A percentile compares a stretch with the other conserved stretches of the same genome.
phyloP scores from a whole-genome alignment of 2,113 vertebrate genomes.

The Dromaius novaehollandiae region DNA sequence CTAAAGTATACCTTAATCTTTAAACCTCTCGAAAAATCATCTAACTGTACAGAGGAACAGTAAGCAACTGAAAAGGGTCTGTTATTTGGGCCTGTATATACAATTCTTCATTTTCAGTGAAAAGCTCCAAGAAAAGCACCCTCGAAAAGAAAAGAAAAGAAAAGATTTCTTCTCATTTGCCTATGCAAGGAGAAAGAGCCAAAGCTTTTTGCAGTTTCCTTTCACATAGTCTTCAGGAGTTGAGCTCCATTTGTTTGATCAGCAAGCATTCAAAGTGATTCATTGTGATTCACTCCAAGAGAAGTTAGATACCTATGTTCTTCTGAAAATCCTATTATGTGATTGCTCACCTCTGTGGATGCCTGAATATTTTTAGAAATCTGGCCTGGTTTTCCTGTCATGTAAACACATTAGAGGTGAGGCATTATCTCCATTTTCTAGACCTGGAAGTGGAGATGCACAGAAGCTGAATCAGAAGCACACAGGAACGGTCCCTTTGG shows the following conservation, averaged over 20 bases:
- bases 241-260: neutral
- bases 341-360: neutral
- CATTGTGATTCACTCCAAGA: neutral
- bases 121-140: neutral
- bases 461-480: neutral
- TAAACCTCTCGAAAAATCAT: neutral
- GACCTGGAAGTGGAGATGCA: neutral
- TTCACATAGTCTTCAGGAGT: neutral
- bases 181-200: neutral
- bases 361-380: neutral
- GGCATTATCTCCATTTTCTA: neutral
- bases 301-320: neutral
- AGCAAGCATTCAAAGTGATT: neutral
- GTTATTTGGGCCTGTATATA: neutral
- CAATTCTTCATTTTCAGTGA: neutral
- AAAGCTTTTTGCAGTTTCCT: neutral
- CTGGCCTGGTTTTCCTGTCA: neutral
- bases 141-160: neutral
- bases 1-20: neutral
- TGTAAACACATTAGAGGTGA: neutral
- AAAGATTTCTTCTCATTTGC: neutral
- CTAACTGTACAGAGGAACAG: neutral
- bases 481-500: neutral
- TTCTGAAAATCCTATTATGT: neutral
- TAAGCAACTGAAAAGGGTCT: neutral